Evolutionary conservation across 2,888 invertebrate species (phyloP), one percentile per base, ranked within the genome.

Genomic region (Drosophila histrio): DNA sequence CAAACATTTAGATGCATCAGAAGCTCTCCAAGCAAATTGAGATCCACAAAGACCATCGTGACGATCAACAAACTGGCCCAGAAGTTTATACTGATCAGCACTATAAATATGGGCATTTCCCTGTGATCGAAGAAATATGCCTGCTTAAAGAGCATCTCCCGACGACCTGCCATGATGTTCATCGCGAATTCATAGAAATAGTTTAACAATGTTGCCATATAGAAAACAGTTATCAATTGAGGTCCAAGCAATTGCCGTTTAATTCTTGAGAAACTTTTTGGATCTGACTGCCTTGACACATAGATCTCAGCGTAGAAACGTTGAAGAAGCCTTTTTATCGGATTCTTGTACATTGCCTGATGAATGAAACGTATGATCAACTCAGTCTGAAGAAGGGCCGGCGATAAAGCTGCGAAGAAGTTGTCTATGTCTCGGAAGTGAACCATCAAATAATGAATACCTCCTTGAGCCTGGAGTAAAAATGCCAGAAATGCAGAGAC

Each of bases 1-100:
- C 88, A 75, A 2, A 67, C 80, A 70, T 90, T 89, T 11, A 90
- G 64, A 38, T 90, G 89, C 72, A 90, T 67, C 39, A 90, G 80
- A 30, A 85, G 53, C 52, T 72, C 86, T 9, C 84, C 89, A 61
- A 90, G 43, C 1, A 87, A 22, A 76, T 87, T 89, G 0, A 86
- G 60, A 19, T 90, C 89, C 2, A 75, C 85, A 1, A 82, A 70
- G 1, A 88, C 28, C 13, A 77, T 72, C 3, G 73, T 75, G 7
- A 67, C 77, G 3, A 88, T 75, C 3, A 77, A 52, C 1, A 74
- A 6, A 7, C 88, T 85, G 7, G 75, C 61, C 80, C 81, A 88
- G 1, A 78, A 24, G 1, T 71, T 68, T 0, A 71, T 36, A 0
- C 38, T 0, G 19, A 90, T 52, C 1, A 87, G 68, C 0, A 88